Conservation (phyloP, 2,888 invertebrate species). For the Coronaproctus castanopsis region DNA sequence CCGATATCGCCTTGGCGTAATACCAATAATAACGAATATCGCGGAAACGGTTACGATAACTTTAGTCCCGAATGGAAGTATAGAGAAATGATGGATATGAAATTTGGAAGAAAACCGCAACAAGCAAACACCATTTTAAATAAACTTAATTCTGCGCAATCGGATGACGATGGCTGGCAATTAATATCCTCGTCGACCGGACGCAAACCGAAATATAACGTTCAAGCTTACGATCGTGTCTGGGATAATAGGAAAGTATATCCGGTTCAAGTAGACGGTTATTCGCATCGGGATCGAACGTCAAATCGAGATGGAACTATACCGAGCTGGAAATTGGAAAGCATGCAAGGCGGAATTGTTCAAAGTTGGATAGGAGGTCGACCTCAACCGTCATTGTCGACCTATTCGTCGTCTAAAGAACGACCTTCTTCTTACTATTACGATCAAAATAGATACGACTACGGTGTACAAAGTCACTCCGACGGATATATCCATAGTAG, state of each 20-base stretch:
- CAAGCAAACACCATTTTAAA: background rate
- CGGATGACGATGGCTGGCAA: background rate
- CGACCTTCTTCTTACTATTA: background rate
- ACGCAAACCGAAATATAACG: background rate
- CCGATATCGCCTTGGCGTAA: background rate
- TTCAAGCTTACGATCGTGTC: slow-evolving; percentile 1
- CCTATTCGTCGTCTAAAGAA: no score
- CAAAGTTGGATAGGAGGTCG: background rate
- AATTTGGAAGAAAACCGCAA: slow-evolving; percentile 10
- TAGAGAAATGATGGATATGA: background rate
- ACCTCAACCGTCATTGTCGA: no score
- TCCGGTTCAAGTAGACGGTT: background rate
- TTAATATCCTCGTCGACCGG: background rate
- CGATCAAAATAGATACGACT: background rate
- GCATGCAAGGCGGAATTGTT: background rate
- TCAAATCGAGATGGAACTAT: background rate
- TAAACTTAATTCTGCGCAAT: background rate
- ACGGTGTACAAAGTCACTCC: background rate
- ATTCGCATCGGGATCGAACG: background rate
- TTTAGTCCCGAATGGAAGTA: slow-evolving; percentile 21
- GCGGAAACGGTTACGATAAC: slow-evolving; percentile 23
- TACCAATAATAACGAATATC: slow-evolving; percentile 16
- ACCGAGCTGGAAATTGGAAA: background rate
- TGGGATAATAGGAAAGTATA: background rate
- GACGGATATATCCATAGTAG: background rate